Evolutionary conservation across 2,113 vertebrate genomes (phyloP), one percentile per base, ranked within the genome.

Genomic region (Polypterus senegalus): DNA sequence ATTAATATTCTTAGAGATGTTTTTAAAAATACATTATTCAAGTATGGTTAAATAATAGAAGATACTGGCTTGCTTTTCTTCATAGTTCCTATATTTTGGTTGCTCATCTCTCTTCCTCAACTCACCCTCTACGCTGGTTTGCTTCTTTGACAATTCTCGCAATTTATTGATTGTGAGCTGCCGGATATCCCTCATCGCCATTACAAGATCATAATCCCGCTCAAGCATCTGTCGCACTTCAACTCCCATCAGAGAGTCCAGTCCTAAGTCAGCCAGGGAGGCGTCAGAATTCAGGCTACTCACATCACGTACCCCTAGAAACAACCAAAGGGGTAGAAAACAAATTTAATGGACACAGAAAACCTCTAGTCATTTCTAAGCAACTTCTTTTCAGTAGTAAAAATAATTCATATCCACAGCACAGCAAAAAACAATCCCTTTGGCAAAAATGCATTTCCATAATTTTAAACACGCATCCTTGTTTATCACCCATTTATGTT

Each of bases 231-330:
- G 96, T 4, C 92, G 92, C 56, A 99, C 91, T 75, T 99, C 96
- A 62, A 99, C 95, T 0, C 91, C 91, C 95, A 98, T 99, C 68
- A 99, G 74, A 0, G 94, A 98, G 73, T 99, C 96, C 69, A 99
- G 79, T 46, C 96, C 96, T 64, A 98, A 72, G 70, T 99, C 94
- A 1, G 88, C 89, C 78, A 99, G 71, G 0, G 92, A 86, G 54
- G 84, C 75, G 3, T 95, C 89, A 9, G 84, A 71, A 48, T 88
- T 97, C 65, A 97, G 61, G 43, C 71, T 82, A 47, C 58, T 86
- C 57, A 95, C 62, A 0, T 99, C 91, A 3, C 84, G 91, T 61
- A 94, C 87, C 60, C 96, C 96, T 99, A n/a, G 47, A 46, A 7
- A 27, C 11, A 58, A 44, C 5, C 9, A 3, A 1, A 52, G n/a